phyloP scores from a whole-genome alignment of 2,113 vertebrate genomes.

The Prionailurus bengalensis region DNA sequence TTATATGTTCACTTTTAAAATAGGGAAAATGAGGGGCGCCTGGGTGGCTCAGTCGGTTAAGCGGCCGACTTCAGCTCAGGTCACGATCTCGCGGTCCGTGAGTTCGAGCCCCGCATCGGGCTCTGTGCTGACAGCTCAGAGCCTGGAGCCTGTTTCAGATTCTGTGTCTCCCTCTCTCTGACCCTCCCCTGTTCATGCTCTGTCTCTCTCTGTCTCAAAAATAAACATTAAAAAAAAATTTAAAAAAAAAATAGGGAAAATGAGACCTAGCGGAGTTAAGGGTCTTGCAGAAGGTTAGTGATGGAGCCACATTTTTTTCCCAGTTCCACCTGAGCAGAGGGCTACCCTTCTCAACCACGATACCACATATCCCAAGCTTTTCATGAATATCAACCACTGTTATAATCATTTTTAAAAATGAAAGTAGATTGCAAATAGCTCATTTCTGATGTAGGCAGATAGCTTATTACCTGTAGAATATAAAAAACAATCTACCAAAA shows the following conservation, averaged over 20 bases:
- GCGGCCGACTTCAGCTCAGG: too few species aligned
- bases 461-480: not conserved
- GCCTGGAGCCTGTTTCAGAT: too few species aligned
- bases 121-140: too few species aligned
- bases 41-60: too few species aligned
- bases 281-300: not conserved
- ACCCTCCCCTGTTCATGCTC: too few species aligned
- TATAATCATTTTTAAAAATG: not conserved
- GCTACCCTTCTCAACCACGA: not conserved
- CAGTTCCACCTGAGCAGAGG: not conserved
- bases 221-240: too few species aligned
- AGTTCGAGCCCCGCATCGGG: too few species aligned
- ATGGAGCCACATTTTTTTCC: not conserved
- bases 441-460: not conserved
- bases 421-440: conserved; percentile 16
- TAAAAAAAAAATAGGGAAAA: not conserved
- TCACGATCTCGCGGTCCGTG: too few species aligned
- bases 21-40: not conserved
- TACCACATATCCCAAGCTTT: not conserved
- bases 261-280: not conserved
- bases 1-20: conserved; percentile 13
- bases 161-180: too few species aligned
- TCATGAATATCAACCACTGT: not conserved
- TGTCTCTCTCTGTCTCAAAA: too few species aligned
- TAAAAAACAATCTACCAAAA: conserved; percentile 15